Base-by-base conservation (phyloP, 2,113 vertebrate genomes). In the Grammomys dolichurus region DNA sequence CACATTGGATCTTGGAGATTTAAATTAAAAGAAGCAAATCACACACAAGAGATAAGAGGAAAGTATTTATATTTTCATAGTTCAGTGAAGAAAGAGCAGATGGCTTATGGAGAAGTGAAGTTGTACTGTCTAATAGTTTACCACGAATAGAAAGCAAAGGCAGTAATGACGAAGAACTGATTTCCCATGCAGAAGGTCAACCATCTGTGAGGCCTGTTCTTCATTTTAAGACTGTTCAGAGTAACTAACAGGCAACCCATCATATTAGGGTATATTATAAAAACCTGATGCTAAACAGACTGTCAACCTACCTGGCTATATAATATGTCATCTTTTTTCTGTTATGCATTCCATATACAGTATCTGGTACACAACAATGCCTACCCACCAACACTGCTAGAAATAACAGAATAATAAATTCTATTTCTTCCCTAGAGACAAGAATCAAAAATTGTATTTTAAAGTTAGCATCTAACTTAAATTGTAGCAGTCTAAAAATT, bases 11-110 rank as follows among this genome's bases (percentile, higher is more conserved):
- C 7, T 91, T 84, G 72, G 85, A 92, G 95, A 97, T 80, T 69
- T 94, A 90, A 97, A 97, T 96, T 97, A 94, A 96, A 89, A 91
- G 96, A 98, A 97, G 63, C 24, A 95, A 98, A 97, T 96, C 24
- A 96, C 14, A 91, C 89, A 76, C 56, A 87, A 95, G 91, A 96
- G 63, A 54, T 87, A 91, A 92, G 90, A 89, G 12, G 2, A 63
- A 97, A 95, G 51, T 82, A 95, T 90, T 81, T 97, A 19, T 16
- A 2, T 6, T 69, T 97, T 51, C 10, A 40, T 80, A 81, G 90
- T 89, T 95, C 90, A 56, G 19, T 90, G 51, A 43, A 51, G 26
- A 94, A 92, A 94, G 95, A 94, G 89, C 95, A 98, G 93, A 97
- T 98, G 97, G 93, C 19, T 97, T 80, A n/a, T 93, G 43, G 60